Evolutionary conservation across 2,888 invertebrate genomes (phyloP), one percentile per base, ranked within the genome.

Genomic region (Callyntrura sp.): DNA sequence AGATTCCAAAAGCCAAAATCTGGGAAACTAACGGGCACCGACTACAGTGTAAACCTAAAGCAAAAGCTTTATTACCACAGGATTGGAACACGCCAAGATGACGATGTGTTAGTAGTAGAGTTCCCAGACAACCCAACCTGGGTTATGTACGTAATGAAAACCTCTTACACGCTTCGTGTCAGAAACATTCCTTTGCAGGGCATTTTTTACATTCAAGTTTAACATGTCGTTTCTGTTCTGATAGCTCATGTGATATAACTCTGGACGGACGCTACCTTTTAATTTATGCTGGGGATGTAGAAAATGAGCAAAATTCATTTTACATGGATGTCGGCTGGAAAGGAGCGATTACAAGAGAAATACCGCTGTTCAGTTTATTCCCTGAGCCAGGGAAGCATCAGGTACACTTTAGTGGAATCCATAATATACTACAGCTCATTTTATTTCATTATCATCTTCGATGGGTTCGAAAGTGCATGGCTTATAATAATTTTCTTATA

Each of bases 11-110:
- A 97, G 81, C 88, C 79, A 60, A 84, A 88, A 17, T 35, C 79
- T 0, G 98, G 97, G 43, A 97, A 97, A 95, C 96, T 97, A 1
- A 98, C 98, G 95, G 99, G 99, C 0, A 98, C 98, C 0, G 98
- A 98, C 95, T 98, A 98, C 0, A 96, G 96, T 90, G 96, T 96
- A 93, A 98, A 97, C 94, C 96, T 97, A 94, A 96, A 98, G 95
- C 99, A 99, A 95, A 98, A 98, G 94, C 95, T 99, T 73, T 98
- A 97, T 94, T 99, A 98, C 95, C 99, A 99, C 95, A 95, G 96
- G 82, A 94, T 99, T 88, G 97, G 98, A 93, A 98, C 98, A 48
- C 95, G 96, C 11, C 98, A 99, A 94, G 95, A 96, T 0, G 96
- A 98, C 79, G 99, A 99, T 95, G 95, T 98, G 70, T 94, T 98